Base-by-base conservation (phyloP, 2,113 vertebrate species). In the Syrmaticus mikado region DNA sequence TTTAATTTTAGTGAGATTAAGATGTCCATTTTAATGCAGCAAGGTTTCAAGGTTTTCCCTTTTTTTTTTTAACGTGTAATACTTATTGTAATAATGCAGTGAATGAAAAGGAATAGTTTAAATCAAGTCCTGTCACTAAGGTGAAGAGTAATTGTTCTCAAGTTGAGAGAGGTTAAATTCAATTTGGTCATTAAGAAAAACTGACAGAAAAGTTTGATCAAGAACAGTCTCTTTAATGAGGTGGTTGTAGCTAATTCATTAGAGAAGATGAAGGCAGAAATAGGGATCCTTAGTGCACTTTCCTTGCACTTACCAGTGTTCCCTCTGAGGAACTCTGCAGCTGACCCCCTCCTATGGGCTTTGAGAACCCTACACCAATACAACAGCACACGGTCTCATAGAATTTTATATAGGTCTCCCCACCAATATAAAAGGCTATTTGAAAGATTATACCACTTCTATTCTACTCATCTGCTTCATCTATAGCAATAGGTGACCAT, bases 121-220 rank as follows among this genome's bases (percentile, higher is more conserved):
- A 91, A 94, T 74, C 78, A 62, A 93, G 61, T 38, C 60, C 75
- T 83, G 68, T 66, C 78, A 64, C 92, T 67, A 74, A 91, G 72
- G 61, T 71, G 85, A 93, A 52, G 34, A 92, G 71, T 41, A 52
- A 87, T 25, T 68, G 46, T 48, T 85, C 68, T 88, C 30, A 64
- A 27, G 82, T n/a, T 92, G 43, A 87, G 61, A 52, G 53, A 88
- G 82, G 68, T 87, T 75, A 92, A 91, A 89, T 85, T 89, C 72
- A 80, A 83, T 81, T 77, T 78, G 46, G 50, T 60, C 50, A 78
- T 93, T 92, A 92, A 85, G 79, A 87, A 94, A 64, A 94, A 89
- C 72, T 81, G 85, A 45, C 89, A 87, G 82, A 73, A 89, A 87
- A 94, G 48, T 93, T 82, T 83, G 82, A 83, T 91, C 87, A 89